phyloP scores from a whole-genome alignment of 2,888 invertebrate genomes.

The Drosophila emarginata region DNA sequence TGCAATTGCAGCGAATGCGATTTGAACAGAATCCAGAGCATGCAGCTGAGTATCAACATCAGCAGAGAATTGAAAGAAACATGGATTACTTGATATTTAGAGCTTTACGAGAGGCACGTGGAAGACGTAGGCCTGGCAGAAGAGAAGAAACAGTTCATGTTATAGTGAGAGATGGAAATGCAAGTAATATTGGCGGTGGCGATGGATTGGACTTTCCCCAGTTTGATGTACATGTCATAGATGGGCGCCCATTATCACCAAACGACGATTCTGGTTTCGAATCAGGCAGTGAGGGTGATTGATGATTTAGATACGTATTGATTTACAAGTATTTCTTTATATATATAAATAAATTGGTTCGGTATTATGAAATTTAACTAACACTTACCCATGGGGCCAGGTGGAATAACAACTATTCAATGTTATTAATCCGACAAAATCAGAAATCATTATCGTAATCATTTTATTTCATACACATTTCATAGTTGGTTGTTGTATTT shows the following conservation, averaged over 20 bases:
- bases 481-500: background rate
- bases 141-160: no score
- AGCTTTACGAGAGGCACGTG: background rate
- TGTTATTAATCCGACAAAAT: background rate
- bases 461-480: conserved; percentile 5
- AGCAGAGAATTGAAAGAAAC: background rate
- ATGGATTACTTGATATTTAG: background rate
- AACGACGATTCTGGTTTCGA: conserved; percentile 63
- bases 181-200: background rate
- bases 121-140: background rate
- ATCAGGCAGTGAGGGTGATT: conserved; percentile 58
- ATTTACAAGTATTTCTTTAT: background rate
- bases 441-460: background rate
- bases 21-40: no score
- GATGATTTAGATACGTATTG: background rate
- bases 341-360: background rate
- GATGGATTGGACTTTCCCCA: background rate
- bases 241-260: background rate
- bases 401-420: no score
- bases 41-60: no score
- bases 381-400: conserved; percentile 16
- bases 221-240: background rate
- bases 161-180: background rate
- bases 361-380: background rate
- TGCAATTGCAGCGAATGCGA: background rate